phyloP scores from a whole-genome alignment of 2,888 invertebrate species.

The Ypsolopha sequella region DNA sequence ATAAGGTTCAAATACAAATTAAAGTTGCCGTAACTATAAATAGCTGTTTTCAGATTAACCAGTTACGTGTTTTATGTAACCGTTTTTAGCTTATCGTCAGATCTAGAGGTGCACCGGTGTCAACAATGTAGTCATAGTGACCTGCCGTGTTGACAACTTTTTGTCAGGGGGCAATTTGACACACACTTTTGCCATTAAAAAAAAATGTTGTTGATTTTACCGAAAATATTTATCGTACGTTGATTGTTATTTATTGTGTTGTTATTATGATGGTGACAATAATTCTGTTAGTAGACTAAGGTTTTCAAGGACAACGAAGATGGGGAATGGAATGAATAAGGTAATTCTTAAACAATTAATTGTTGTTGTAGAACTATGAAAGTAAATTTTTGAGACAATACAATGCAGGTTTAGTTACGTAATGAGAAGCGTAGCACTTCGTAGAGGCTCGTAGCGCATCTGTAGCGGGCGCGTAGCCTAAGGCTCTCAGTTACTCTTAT shows the following conservation, averaged over 20 bases:
- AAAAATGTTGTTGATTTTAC: constrained; percentile 27
- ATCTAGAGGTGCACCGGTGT: constrained; percentile 45
- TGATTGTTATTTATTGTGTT: constrained; percentile 22
- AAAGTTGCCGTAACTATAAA: background rate
- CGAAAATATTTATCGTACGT: constrained; percentile 27
- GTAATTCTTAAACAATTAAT: constrained; percentile 52
- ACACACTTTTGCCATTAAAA: no score
- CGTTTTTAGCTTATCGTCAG: constrained; percentile 17
- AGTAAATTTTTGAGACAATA: constrained; percentile 6
- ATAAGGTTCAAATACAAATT: background rate
- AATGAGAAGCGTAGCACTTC: constrained; percentile 19
- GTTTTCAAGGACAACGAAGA: constrained; percentile 26
- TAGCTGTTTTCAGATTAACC: no score
- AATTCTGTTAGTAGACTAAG: constrained; percentile 28
- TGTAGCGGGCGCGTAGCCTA: constrained; percentile 4
- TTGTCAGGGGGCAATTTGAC: constrained; percentile 34
- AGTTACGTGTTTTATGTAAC: constrained; percentile 18
- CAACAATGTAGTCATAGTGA: constrained; percentile 69
- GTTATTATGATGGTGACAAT: constrained; percentile 35
- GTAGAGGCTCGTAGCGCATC: constrained; percentile 16
- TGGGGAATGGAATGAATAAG: constrained; percentile 96
- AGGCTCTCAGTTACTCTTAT: background rate
- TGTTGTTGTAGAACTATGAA: background rate
- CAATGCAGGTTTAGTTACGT: constrained; percentile 21
- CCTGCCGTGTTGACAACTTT: constrained; percentile 52